These are phyloP conservation scores for Philereme vetulata DNA, from an alignment of 2,888 invertebrate species.

Conservation along the genomic window DNA sequence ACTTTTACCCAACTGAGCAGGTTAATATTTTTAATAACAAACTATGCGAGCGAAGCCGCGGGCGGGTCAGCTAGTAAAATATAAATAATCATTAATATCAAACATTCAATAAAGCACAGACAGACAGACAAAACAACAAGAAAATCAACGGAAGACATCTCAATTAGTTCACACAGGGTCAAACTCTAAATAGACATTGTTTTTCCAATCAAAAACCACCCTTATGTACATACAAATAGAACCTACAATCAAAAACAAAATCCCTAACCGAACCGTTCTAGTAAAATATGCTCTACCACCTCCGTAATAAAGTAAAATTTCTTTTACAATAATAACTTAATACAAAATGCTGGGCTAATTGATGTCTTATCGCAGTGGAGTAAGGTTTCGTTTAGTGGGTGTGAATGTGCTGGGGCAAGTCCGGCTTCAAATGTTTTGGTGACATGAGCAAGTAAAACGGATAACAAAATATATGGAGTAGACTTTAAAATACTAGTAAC, in stretches of 20 bases:
- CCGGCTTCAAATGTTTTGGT: slow-evolving; percentile 81
- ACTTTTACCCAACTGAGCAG: no score
- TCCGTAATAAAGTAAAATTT: slow-evolving; percentile 36
- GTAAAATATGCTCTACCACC: slow-evolving; percentile 19
- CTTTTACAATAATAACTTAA: slow-evolving; percentile 37
- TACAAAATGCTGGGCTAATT: slow-evolving; percentile 42
- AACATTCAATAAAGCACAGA: slow-evolving; percentile 42
- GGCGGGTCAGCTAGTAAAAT: neutral
- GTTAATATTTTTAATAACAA: no score
- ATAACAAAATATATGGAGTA: slow-evolving; percentile 53
- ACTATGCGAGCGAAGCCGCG: no score
- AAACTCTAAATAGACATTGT: slow-evolving; percentile 60
- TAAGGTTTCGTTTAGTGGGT: slow-evolving; percentile 31
- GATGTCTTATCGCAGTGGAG: slow-evolving; percentile 32
- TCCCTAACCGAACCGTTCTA: slow-evolving; percentile 9
- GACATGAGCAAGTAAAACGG: slow-evolving; percentile 73
- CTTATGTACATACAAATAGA: slow-evolving; percentile 18
- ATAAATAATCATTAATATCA: slow-evolving; percentile 24
- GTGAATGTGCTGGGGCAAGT: slow-evolving; percentile 49
- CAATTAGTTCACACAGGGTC: slow-evolving; percentile 73
- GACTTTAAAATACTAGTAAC: slow-evolving; percentile 6
- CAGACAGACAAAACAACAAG: slow-evolving; percentile 65
- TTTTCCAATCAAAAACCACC: slow-evolving; percentile 41
- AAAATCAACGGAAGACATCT: slow-evolving; percentile 69
- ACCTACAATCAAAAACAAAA: slow-evolving; percentile 15